Evolutionary conservation across 2,888 invertebrate genomes (phyloP).

Genomic region (Brenthis daphne): DNA sequence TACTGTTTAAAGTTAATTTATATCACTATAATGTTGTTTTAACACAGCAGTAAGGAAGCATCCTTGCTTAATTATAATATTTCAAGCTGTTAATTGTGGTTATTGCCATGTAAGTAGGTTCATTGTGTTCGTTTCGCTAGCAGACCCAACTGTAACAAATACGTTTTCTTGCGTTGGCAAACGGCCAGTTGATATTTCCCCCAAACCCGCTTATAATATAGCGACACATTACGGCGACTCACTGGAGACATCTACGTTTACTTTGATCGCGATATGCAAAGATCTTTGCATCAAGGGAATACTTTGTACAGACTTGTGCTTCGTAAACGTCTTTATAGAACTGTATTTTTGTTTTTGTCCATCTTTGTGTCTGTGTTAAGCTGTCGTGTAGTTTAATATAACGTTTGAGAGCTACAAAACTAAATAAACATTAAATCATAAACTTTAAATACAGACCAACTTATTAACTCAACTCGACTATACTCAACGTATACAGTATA

Average conservation of each 20-base stretch:
- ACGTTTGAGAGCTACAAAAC: no score
- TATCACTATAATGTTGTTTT: slow-evolving; percentile 6
- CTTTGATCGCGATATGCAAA: slow-evolving; percentile 41
- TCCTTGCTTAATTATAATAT: slow-evolving; percentile 16
- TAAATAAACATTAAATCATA: no score
- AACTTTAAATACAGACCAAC: no score
- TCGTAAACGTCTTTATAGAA: slow-evolving; percentile 27
- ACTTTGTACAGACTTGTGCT: slow-evolving; percentile 29
- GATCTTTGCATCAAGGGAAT: slow-evolving; percentile 35
- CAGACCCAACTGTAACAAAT: slow-evolving; percentile 51
- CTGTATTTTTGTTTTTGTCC: slow-evolving; percentile 9
- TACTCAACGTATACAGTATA: no score
- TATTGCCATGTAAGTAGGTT: slow-evolving; percentile 16
- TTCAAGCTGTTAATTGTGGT: slow-evolving; percentile 19
- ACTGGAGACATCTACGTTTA: slow-evolving; percentile 34
- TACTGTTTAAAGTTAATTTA: slow-evolving; percentile 10
- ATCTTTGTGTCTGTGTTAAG: neutral
- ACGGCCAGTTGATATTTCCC: slow-evolving; percentile 56
- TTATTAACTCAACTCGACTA: no score
- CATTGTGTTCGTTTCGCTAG: slow-evolving; percentile 35
- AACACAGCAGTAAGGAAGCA: slow-evolving; percentile 8
- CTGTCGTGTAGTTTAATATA: neutral
- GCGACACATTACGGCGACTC: slow-evolving; percentile 45
- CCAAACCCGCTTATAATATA: slow-evolving; percentile 49
- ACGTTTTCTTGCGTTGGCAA: slow-evolving; percentile 55